A percentile compares a stretch with the other conserved stretches of the same genome.
phyloP scores from a whole-genome alignment of 2,888 invertebrate genomes.

The Stomorhina lunata region DNA sequence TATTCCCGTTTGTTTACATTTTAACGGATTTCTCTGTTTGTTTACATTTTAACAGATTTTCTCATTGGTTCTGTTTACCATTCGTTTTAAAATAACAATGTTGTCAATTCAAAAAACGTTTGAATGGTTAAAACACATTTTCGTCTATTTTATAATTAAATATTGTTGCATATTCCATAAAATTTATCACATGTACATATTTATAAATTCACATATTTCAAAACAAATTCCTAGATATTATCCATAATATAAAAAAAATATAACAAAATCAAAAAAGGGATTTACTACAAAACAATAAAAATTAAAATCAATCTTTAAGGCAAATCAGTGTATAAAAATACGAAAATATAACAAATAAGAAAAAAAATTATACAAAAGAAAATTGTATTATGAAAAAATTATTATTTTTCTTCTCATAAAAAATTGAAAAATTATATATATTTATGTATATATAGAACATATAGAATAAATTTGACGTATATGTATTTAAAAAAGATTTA shows the following conservation, averaged over 20 bases:
- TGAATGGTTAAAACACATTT: too few species aligned
- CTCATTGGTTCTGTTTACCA: too few species aligned
- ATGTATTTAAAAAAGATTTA: constrained; percentile 18
- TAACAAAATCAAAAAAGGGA: not conserved
- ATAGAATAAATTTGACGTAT: constrained; percentile 30
- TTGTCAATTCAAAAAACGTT: too few species aligned
- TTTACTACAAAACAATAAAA: constrained; percentile 15
- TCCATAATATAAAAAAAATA: constrained; percentile 13
- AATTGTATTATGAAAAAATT: constrained; percentile 41
- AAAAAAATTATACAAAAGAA: constrained; percentile 45
- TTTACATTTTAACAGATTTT: too few species aligned
- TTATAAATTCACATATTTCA: not conserved
- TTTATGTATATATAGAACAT: not conserved
- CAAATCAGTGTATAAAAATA: constrained; percentile 39
- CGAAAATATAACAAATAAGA: constrained; percentile 13
- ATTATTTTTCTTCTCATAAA: constrained; percentile 10
- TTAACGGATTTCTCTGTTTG: too few species aligned
- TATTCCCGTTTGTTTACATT: too few species aligned
- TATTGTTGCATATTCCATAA: too few species aligned
- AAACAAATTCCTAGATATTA: not conserved
- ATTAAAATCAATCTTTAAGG: constrained; percentile 29
- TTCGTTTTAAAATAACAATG: too few species aligned
- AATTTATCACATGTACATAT: not conserved
- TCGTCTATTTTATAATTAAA: too few species aligned
- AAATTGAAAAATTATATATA: not conserved